Percentiles rank a stretch among this genome's conserved stretches.
phyloP scores from a whole-genome alignment of 1,140 invertebrate genomes.

The Tetraneura akinire region DNA sequence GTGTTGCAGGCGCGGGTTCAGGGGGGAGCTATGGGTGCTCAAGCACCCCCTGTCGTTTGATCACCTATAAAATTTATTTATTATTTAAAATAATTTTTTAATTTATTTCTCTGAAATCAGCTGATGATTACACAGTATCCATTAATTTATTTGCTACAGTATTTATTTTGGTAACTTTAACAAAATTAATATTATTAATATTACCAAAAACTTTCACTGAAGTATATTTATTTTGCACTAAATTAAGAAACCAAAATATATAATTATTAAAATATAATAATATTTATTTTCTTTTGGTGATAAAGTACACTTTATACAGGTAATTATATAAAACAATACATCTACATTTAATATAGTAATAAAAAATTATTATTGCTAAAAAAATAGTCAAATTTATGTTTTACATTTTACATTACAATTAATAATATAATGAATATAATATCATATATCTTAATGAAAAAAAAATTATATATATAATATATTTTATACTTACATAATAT shows the following conservation, averaged over 20 bases:
- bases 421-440: too few relatives aligned
- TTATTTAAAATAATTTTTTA: too few relatives aligned
- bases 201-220: too few relatives aligned
- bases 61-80: too few relatives aligned
- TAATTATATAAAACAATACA: slow-evolving; percentile 40
- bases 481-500: slow-evolving; percentile 21
- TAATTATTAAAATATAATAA: slow-evolving; percentile 48
- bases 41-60: too few relatives aligned
- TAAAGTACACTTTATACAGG: slow-evolving; percentile 39
- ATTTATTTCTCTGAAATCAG: too few relatives aligned
- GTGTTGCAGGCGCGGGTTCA: too few relatives aligned
- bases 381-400: slow-evolving; percentile 41
- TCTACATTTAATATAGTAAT: slow-evolving; percentile 26
- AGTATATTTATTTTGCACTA: background rate
- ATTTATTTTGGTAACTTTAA: too few relatives aligned
- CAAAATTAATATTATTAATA: too few relatives aligned
- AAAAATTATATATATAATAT: slow-evolving; percentile 24
- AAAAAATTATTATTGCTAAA: slow-evolving; percentile 44
- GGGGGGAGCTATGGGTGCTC: too few relatives aligned
- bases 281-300: slow-evolving; percentile 40
- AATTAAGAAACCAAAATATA: slow-evolving; percentile 9
- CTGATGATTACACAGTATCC: too few relatives aligned
- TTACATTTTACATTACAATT: slow-evolving; percentile 29
- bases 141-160: too few relatives aligned
- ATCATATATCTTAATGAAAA: slow-evolving; percentile 5